A percentile compares a stretch with the other conserved stretches of the same genome.
phyloP scores from a whole-genome alignment of 2,888 invertebrate species.

The Drosophila austrosaltans region DNA sequence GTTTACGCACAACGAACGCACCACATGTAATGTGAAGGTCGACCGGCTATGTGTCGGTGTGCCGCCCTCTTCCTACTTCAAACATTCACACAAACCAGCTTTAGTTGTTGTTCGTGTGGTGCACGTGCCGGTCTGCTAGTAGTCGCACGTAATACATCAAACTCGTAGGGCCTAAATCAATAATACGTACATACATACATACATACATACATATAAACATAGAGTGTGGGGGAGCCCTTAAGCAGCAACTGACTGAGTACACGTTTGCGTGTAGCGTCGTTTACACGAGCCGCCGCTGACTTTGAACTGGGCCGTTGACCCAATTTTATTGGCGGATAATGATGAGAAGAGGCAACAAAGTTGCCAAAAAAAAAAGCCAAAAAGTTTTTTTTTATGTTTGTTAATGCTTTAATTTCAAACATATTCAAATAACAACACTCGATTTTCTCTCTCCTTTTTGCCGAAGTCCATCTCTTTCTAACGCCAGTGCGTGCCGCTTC shows the following conservation, averaged over 20 bases:
- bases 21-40: slow-evolving; percentile 52
- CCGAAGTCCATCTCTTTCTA: slow-evolving; percentile 29
- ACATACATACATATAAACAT: slow-evolving; percentile 11
- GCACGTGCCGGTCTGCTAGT: slow-evolving; percentile 55
- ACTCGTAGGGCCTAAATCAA: slow-evolving; percentile 58
- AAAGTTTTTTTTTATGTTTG: slow-evolving; percentile 14
- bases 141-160: slow-evolving; percentile 60
- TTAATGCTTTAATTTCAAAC: slow-evolving; percentile 41
- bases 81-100: background rate
- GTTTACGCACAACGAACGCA: slow-evolving; percentile 21
- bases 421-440: slow-evolving; percentile 25
- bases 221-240: slow-evolving; percentile 12
- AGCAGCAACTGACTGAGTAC: slow-evolving; percentile 7
- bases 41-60: slow-evolving; percentile 40
- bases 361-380: slow-evolving; percentile 2
- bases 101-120: slow-evolving; percentile 40
- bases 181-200: slow-evolving; percentile 34
- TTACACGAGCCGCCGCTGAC: slow-evolving; percentile 32
- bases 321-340: slow-evolving; percentile 39
- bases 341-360: slow-evolving; percentile 10
- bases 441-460: slow-evolving; percentile 22
- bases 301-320: slow-evolving; percentile 77
- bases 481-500: slow-evolving; percentile 35
- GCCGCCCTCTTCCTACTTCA: slow-evolving; percentile 25
- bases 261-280: background rate